Evolutionary conservation across 1,140 invertebrate genomes (phyloP).

Genomic region (Meloidogyne exigua): DNA sequence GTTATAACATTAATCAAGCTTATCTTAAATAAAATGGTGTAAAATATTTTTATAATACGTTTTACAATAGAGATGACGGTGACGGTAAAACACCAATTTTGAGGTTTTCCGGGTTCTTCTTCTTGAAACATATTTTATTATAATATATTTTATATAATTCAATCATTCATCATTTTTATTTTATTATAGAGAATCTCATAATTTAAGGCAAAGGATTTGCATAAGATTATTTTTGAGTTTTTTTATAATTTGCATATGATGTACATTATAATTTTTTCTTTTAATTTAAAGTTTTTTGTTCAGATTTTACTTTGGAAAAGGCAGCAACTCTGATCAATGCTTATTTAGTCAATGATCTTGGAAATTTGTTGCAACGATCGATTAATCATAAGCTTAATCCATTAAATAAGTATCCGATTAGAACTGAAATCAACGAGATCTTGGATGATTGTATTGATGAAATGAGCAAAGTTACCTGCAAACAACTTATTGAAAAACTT

Average conservation of each 20-base stretch:
- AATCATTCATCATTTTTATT: not conserved
- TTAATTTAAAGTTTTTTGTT: not conserved
- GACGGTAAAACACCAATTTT: slow-evolving; percentile 43
- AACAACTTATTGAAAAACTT: slow-evolving; percentile 5
- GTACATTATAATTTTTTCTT: not conserved
- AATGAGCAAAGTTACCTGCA: not conserved
- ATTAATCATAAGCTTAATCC: not conserved
- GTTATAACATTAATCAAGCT: slow-evolving; percentile 37
- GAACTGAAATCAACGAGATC: not conserved
- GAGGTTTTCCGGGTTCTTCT: slow-evolving; percentile 37
- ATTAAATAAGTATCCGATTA: not conserved
- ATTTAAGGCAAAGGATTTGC: not conserved
- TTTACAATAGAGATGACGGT: slow-evolving; percentile 37
- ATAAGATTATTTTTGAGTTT: not conserved
- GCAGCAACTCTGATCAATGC: not conserved
- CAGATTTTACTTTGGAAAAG: not conserved
- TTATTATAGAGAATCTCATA: not conserved
- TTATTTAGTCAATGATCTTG: not conserved
- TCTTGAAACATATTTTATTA: slow-evolving; percentile 43
- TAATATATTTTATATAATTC: not conserved
- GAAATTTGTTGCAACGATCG: not conserved
- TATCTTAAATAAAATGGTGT: slow-evolving; percentile 29
- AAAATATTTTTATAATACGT: not conserved
- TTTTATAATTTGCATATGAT: not conserved
- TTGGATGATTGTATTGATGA: not conserved